Percentiles rank a stretch among this genome's conserved stretches.
Conservation (phyloP, 2,797 vertebrate genomes). For the Taenioides sp. region DNA sequence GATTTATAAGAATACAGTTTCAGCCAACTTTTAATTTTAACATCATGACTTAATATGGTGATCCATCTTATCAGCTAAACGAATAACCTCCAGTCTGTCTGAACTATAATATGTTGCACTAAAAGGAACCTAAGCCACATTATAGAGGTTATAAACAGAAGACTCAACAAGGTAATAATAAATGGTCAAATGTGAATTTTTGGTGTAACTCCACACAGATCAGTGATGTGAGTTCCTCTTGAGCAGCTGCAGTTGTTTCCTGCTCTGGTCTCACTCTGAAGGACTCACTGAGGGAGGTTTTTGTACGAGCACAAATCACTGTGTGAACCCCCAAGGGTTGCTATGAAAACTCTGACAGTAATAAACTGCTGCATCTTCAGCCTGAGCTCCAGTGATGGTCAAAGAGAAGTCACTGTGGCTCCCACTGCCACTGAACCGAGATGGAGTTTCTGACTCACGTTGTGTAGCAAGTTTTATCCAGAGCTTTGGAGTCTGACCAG, state of each 20-base stretch:
- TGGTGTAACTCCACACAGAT: no score
- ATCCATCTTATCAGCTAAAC: no score
- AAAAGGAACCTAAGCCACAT: no score
- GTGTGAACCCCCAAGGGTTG: conserved; percentile 25
- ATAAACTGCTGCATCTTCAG: conserved; percentile 53
- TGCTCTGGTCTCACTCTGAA: conserved; percentile 53
- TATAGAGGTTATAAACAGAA: no score
- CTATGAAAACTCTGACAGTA: background rate
- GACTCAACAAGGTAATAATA: no score
- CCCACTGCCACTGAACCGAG: conserved; percentile 51
- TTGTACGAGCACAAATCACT: conserved; percentile 46
- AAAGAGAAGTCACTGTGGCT: conserved; percentile 38
- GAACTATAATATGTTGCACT: no score
- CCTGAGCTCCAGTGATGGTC: conserved; percentile 56
- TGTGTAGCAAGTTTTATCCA: background rate
- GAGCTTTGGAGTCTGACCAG: conserved; percentile 32
- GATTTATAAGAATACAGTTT: no score
- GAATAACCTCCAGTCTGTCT: no score
- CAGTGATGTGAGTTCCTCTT: conserved; percentile 39
- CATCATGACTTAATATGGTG: no score
- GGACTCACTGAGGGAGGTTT: conserved; percentile 54
- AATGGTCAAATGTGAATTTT: no score
- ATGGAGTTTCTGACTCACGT: conserved; percentile 13
- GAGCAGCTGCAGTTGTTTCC: conserved; percentile 46
- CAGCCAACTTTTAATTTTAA: no score